Evolutionary conservation across 2,888 invertebrate species (phyloP), one percentile per base, ranked within the genome.

Genomic region (Spilarctia lutea): DNA sequence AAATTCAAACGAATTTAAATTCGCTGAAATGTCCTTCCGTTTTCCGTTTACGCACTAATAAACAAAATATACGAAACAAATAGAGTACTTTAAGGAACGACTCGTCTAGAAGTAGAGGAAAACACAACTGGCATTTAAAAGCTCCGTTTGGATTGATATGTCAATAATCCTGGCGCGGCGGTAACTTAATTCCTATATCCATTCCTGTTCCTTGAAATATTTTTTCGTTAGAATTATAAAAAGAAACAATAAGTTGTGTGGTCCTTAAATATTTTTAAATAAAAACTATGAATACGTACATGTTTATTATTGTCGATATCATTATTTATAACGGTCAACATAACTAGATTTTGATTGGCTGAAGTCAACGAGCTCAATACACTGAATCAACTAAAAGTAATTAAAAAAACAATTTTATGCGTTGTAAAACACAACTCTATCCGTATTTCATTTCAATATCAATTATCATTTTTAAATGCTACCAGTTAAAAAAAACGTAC

Each of bases 321-420:
- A 68, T 71, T 56, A 27, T 71, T 42, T 30, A 33, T n/a, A 35
- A 35, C 60, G 48, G 45, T 67, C 67, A 71, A 48, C 27, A 56
- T 65, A 65, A 48, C 18, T 35, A 27, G 56, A 56, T 39, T 70
- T 68, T 45, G 39, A 45, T 27, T 35, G 67, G 24, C 68, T 68
- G 33, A 27, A 71, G 39, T 71, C 27, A 71, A 45, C 39, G n/a
- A 42, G 30, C 27, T 65, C n/a, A n/a, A n/a, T n/a, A n/a, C n/a
- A 39, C 16, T 18, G 20, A 72, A 65, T 69, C 52, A 13, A 39
- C 65, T 35, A 13, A 68, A 27, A 65, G 65, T 72, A 72, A 83
- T 78, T 80, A 79, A 76, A 78, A 79, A 78, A 74, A 69, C 39
- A 66, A 73, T 75, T 69, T 65, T 66, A 72, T 73, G 79, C 74